phyloP scores from a whole-genome alignment of 35 echinoderm and acorn worm species.

The Heliocidaris erythrogramma region DNA sequence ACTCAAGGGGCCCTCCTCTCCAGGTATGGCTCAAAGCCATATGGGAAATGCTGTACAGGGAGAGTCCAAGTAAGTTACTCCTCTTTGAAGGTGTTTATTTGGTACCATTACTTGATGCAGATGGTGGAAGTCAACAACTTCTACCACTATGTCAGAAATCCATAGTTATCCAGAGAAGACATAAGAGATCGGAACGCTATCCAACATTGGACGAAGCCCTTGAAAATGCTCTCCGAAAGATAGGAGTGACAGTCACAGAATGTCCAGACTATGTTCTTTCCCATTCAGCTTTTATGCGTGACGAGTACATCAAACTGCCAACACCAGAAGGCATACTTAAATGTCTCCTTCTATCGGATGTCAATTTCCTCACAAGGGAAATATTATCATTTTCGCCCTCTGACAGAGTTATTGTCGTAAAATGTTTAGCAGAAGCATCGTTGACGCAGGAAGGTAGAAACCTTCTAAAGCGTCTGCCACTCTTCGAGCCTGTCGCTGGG shows the following conservation, averaged over 20 bases:
- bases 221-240: neutral
- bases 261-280: neutral
- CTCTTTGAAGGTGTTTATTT: slow-evolving; percentile 35
- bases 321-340: slow-evolving; percentile 18
- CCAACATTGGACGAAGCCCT: neutral
- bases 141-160: slow-evolving; percentile 23
- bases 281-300: neutral
- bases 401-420: neutral
- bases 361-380: neutral
- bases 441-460: neutral
- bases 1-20: neutral
- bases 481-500: no score
- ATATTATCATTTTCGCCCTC: neutral
- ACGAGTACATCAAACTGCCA: neutral
- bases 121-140: neutral
- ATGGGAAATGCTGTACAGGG: slow-evolving; percentile 40
- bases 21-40: slow-evolving; percentile 13
- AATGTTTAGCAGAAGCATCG: neutral
- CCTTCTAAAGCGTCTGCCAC: neutral
- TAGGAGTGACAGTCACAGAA: neutral
- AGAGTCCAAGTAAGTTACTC: neutral
- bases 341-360: neutral
- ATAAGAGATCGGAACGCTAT: neutral
- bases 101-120: neutral
- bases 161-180: neutral